Conservation (phyloP, 2,113 vertebrate genomes). For the Antechinus flavipes region DNA sequence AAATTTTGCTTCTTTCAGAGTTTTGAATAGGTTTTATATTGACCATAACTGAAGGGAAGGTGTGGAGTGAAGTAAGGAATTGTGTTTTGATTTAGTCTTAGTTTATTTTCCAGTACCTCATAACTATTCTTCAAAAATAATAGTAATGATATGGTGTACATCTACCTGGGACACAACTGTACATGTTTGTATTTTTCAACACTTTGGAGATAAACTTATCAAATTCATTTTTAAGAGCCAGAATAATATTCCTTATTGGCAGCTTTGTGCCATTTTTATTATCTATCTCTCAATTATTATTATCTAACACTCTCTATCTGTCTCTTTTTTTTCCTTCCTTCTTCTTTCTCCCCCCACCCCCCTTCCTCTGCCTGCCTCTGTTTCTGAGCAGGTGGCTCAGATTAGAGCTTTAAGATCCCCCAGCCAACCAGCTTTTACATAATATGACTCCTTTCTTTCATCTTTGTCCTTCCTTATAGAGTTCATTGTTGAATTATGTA, state of each 20-base stretch:
- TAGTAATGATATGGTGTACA: neutral
- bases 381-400: neutral
- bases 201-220: neutral
- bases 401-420: neutral
- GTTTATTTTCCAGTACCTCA: neutral
- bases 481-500: neutral
- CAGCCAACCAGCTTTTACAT: neutral
- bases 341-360: too few species aligned
- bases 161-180: neutral
- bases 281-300: neutral
- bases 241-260: neutral
- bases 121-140: neutral
- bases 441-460: fast-evolving
- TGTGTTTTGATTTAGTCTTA: neutral
- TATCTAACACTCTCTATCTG: neutral
- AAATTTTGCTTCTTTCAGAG: neutral
- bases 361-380: too few species aligned
- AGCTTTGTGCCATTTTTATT: neutral
- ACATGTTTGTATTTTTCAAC: neutral
- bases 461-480: neutral
- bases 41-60: neutral
- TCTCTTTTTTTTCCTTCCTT: neutral
- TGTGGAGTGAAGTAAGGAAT: neutral
- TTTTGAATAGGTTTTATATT: constrained; percentile 14
- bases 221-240: neutral